Evolutionary conservation across 2,888 invertebrate genomes (phyloP).

Genomic region (Dichetophora obliterata): DNA sequence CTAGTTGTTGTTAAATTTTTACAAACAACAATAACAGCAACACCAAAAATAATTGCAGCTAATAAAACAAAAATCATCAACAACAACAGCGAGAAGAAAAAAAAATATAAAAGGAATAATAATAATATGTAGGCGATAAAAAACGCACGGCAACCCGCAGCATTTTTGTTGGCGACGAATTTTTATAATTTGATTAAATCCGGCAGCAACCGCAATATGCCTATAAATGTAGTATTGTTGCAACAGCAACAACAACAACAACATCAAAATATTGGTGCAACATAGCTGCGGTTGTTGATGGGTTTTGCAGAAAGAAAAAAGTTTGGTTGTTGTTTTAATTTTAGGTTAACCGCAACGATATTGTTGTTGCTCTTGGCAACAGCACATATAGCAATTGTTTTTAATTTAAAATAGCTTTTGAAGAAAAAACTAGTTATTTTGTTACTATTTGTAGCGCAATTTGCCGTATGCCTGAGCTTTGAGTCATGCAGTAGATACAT

Average conservation of each 20-base stretch:
- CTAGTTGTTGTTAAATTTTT: not conserved
- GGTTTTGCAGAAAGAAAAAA: slow-evolving; percentile 31
- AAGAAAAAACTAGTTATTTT: not conserved
- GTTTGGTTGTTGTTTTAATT: slow-evolving; percentile 62
- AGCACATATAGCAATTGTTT: not conserved
- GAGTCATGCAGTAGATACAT: not conserved
- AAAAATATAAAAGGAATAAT: not conserved
- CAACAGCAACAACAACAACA: slow-evolving; percentile 28
- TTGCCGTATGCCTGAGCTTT: not conserved
- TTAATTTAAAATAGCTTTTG: not conserved
- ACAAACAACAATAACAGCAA: slow-evolving; percentile 13
- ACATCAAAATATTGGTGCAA: slow-evolving; percentile 23
- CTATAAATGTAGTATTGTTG: slow-evolving; percentile 38
- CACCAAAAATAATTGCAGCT: slow-evolving; percentile 30
- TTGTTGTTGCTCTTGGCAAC: slow-evolving; percentile 41
- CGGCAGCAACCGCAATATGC: slow-evolving; percentile 28
- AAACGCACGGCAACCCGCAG: slow-evolving; percentile 26
- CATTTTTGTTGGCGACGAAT: slow-evolving; percentile 31
- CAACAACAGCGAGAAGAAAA: slow-evolving; percentile 2
- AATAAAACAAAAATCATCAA: slow-evolving; percentile 29
- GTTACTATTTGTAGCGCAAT: not conserved
- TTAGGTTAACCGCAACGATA: slow-evolving; percentile 65
- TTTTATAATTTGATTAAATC: slow-evolving; percentile 42
- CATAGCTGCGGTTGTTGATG: slow-evolving; percentile 38
- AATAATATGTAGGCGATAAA: not conserved